phyloP scores from a whole-genome alignment of 2,888 invertebrate species.

The Erebia aethiops region DNA sequence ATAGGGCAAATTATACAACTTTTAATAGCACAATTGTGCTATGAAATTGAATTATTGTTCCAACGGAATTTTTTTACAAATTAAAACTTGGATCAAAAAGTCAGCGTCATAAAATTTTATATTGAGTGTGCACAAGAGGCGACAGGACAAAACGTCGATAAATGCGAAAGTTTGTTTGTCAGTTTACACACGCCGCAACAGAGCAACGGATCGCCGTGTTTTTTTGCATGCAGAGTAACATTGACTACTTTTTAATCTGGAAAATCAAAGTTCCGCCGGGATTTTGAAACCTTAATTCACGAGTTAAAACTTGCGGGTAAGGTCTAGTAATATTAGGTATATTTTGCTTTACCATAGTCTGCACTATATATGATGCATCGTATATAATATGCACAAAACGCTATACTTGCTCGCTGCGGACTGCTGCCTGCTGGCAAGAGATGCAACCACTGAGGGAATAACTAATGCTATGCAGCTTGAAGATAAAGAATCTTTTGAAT shows the following conservation, averaged over 20 bases:
- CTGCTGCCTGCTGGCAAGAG: not conserved
- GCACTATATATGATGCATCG: not conserved
- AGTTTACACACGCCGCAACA: too few relatives aligned
- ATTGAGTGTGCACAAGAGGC: too few relatives aligned
- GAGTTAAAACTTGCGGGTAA: not conserved
- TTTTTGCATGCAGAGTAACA: too few relatives aligned
- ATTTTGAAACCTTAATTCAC: too few relatives aligned
- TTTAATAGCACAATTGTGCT: not conserved
- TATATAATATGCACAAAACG: constrained; percentile 15
- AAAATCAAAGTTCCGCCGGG: too few relatives aligned
- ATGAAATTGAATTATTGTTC: constrained; percentile 1
- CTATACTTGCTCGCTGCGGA: not conserved
- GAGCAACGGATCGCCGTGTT: too few relatives aligned
- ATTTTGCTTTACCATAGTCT: not conserved
- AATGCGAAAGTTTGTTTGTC: too few relatives aligned
- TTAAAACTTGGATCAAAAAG: not conserved
- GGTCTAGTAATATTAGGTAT: too few relatives aligned
- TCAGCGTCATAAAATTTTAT: too few relatives aligned
- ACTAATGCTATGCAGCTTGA: constrained; percentile 10
- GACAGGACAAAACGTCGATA: too few relatives aligned
- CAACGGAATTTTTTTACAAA: not conserved
- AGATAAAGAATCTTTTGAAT: constrained; percentile 1
- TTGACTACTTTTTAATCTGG: too few relatives aligned
- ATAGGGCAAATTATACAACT: not conserved
- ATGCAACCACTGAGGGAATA: not conserved